Evolutionary conservation across 2,797 vertebrate genomes (phyloP), one percentile per base, ranked within the genome.

Genomic region (Syncerus caffer): DNA sequence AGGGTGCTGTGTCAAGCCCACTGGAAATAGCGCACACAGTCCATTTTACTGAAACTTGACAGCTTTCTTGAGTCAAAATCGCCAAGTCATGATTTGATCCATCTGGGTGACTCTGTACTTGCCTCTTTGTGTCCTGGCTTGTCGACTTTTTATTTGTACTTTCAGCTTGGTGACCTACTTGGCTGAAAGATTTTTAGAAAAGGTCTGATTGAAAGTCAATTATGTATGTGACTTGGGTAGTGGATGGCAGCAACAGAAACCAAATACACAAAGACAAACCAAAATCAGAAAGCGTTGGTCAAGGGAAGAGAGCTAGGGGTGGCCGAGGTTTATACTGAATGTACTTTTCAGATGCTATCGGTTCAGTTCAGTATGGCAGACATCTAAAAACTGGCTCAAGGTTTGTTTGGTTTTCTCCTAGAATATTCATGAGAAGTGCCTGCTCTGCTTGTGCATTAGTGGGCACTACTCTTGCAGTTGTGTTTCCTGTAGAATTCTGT

Each of bases 281-380:
- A 5, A 19, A 9, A 8, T 12, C 27, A 14, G 74, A 58, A 84
- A 16, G 5, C 11, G 2, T 0, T 1, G 5, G 29, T 1, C 31
- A 7, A 25, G 8, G 0, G 21, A 42, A 11, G 50, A 25, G 0
- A 42, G 53, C 8, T 19, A 10, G 1, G 1, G 0, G 16, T 3
- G 2, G 38, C 13, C 0, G 6, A 42, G 3, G 10, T 4, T 5
- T 12, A 5, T 17, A 2, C 10, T 0, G 0, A 21, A 3, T 0
- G 0, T 7, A 6, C 14, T 31, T 53, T 51, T 58, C 14, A 16
- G 12, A 62, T 4, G 2, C 13, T 42, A 5, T 42, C 42, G 42
- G 42, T 42, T 42, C 42, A 42, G 42, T 42, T 42, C 42, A 42
- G 42, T 42, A 42, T 34, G 21, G 6, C 29, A 27, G 13, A 7